These are phyloP conservation scores for Nothobranchius kuhntae DNA, from an alignment of 2,113 vertebrate species.

Conservation along the genomic window DNA sequence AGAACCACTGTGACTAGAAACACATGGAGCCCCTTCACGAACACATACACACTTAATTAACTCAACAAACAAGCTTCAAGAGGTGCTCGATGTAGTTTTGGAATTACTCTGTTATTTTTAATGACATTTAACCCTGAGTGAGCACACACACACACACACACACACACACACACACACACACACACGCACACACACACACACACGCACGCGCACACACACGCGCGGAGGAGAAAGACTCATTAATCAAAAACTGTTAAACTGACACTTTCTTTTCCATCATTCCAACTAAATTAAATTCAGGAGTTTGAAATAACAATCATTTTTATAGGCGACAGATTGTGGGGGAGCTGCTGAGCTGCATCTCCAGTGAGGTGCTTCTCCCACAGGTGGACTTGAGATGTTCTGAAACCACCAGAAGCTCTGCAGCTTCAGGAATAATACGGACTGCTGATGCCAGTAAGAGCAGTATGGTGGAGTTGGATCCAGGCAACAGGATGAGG, in stretches of 20 bases:
- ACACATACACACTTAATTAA: conserved; percentile 29
- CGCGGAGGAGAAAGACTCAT: neutral
- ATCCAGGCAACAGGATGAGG: neutral
- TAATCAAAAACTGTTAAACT: neutral
- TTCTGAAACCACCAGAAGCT: neutral
- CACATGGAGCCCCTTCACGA: conserved; percentile 40
- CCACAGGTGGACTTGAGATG: neutral
- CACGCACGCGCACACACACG: conserved; percentile 1
- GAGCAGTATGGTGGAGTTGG: no score
- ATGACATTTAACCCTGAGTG: neutral
- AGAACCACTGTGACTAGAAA: conserved; percentile 39
- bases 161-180: no score
- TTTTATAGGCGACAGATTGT: neutral
- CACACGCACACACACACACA: no score
- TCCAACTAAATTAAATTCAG: no score
- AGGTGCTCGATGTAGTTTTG: conserved; percentile 36
- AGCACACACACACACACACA: no score
- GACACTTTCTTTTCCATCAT: neutral
- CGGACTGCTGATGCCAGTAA: neutral
- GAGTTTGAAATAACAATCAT: neutral
- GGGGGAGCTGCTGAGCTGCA: no score
- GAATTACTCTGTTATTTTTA: conserved; percentile 39
- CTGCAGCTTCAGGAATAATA: neutral
- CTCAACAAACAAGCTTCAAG: conserved; percentile 48
- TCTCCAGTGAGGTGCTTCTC: neutral